These are phyloP conservation scores for Chionis minor DNA, from an alignment of 2,113 vertebrate genomes.

Conservation along the genomic window DNA sequence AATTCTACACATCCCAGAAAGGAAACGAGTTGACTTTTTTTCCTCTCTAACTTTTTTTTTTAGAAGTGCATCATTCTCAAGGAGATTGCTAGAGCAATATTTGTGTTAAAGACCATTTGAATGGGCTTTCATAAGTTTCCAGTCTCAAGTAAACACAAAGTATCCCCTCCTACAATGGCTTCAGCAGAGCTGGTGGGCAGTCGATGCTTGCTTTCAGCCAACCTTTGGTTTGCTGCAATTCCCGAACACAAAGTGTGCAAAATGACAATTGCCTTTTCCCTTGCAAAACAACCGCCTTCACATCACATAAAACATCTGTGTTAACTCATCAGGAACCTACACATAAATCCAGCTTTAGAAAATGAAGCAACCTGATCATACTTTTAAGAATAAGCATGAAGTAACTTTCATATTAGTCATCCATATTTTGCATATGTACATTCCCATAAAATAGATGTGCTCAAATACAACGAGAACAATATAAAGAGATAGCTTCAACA, in stretches of 20 bases:
- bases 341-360: constrained; percentile 45
- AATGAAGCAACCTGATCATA: constrained; percentile 17
- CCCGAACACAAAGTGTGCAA: neutral
- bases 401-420: constrained; percentile 44
- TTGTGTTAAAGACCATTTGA: neutral
- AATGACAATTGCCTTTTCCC: constrained; percentile 30
- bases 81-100: neutral
- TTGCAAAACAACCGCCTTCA: constrained; percentile 28
- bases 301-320: constrained; percentile 46
- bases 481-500: neutral
- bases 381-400: constrained; percentile 26
- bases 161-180: neutral
- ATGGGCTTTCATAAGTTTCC: neutral
- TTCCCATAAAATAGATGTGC: constrained; percentile 37
- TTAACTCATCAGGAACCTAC: constrained; percentile 24
- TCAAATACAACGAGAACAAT: constrained; percentile 17
- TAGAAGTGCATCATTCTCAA: neutral
- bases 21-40: neutral
- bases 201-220: neutral
- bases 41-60: neutral
- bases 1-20: neutral
- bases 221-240: neutral
- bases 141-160: neutral
- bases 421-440: neutral
- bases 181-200: neutral